phyloP scores from a whole-genome alignment of 2,797 vertebrate species.

The Pipistrellus pygmaeus region DNA sequence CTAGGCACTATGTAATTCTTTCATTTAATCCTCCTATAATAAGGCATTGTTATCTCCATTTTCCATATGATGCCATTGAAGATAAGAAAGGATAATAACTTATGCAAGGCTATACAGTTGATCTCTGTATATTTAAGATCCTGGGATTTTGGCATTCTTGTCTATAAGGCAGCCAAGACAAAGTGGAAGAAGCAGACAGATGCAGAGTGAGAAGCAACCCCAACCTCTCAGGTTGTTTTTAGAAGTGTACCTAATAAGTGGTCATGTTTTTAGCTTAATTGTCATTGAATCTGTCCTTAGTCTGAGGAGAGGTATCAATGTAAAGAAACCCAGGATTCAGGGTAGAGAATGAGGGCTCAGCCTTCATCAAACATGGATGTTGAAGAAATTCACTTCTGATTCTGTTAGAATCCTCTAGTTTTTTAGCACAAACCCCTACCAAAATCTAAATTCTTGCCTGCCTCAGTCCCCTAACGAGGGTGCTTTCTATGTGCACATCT shows the following conservation, averaged over 20 bases:
- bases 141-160: constrained; percentile 1
- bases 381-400: not conserved
- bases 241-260: not conserved
- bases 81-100: not conserved
- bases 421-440: not conserved
- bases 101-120: not conserved
- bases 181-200: constrained; percentile 10
- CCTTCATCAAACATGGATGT: not conserved
- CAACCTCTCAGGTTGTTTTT: not conserved
- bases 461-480: not conserved
- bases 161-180: not conserved
- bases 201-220: not conserved
- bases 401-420: not conserved
- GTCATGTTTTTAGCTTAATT: not conserved
- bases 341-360: not conserved
- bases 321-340: not conserved
- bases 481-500: constrained; percentile 22
- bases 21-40: constrained; percentile 24
- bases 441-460: constrained; percentile 6
- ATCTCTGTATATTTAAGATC: not conserved
- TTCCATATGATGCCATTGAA: not conserved
- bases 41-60: not conserved
- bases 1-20: not conserved
- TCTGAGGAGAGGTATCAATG: not conserved
- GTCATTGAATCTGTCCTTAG: not conserved